Evolutionary conservation across 2,888 invertebrate species (phyloP), one percentile per base, ranked within the genome.

Genomic region (Chrysolina oricalcia): DNA sequence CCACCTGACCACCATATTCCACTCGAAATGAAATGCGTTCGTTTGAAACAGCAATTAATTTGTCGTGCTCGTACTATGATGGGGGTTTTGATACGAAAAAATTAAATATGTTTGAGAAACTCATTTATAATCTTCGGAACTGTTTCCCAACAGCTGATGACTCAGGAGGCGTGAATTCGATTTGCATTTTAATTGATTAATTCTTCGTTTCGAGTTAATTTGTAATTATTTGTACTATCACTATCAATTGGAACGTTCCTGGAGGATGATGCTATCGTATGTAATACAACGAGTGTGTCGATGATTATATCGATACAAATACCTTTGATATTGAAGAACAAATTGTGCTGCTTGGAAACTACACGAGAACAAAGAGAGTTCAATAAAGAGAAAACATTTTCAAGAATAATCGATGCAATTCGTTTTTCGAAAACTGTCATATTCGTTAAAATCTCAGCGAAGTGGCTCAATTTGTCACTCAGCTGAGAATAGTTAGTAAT

Each of bases 1-100:
- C 11, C 56, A 56, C 56, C 56, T 56, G 56, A 56, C 56, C 56
- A 56, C 56, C 56, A 56, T 56, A 23, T 56, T 21, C 48, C 56
- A 21, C 10, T 19, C 21, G 10, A 56, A 21, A 23, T 3, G 21
- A 56, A 56, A 56, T 56, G 19, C 56, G 23, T 56, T 56, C 56
- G 19, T 19, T 56, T 56, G 0, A 23, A 19, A 56, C 13, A 56
- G 56, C 56, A 56, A 56, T 56, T 56, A 21, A 56, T 56, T 23
- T 21, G 53, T 53, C 21, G 21, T 56, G 56, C 19, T 56, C 56
- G 13, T 15, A 56, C 15, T 19, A 21, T 56, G 23, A 56, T 56
- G 56, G 23, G 56, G 56, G 56, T 19, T 2, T 17, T 17, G 17
- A 48, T 48, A 17, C 8, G 46, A 13, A 56, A 56, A 56, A 56